These are phyloP conservation scores for Ailuropoda melanoleuca DNA, from an alignment of 2,113 vertebrate genomes.

Conservation along the genomic window DNA sequence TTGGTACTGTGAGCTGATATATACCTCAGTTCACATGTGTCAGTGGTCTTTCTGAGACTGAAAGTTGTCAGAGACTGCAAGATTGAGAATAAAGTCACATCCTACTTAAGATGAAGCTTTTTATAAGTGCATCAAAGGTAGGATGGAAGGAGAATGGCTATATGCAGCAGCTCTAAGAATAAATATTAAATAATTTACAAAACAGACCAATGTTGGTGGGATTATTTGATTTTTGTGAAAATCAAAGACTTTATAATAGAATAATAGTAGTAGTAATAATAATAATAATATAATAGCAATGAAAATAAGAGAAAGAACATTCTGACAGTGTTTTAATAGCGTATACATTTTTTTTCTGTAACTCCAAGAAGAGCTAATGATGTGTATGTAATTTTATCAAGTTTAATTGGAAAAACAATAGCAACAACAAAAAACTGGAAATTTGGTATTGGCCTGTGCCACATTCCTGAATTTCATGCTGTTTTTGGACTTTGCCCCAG, in stretches of 20 bases:
- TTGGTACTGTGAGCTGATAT: not conserved
- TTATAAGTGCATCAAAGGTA: not conserved
- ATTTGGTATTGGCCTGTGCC: not conserved
- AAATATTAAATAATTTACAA: not conserved
- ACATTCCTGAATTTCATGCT: constrained; percentile 7
- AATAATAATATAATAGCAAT: not conserved
- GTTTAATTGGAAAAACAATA: not conserved
- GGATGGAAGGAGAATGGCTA: not conserved
- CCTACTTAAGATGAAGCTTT: not conserved
- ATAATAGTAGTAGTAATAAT: not conserved
- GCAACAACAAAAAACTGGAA: not conserved
- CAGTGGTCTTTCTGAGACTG: not conserved
- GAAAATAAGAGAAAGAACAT: not conserved
- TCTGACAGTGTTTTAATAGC: not conserved
- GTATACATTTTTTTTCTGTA: not conserved
- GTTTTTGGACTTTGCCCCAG: constrained; percentile 18
- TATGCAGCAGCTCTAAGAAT: not conserved
- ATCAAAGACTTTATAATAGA: not conserved
- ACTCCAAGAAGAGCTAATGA: not conserved
- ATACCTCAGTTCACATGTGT: not conserved
- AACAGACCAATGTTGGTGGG: not conserved
- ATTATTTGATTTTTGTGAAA: constrained; percentile 31
- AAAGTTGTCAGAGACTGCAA: not conserved
- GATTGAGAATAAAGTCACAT: not conserved
- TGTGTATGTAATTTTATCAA: not conserved